Conservation (phyloP, 1,140 invertebrate genomes). For the Theocolax elegans region DNA sequence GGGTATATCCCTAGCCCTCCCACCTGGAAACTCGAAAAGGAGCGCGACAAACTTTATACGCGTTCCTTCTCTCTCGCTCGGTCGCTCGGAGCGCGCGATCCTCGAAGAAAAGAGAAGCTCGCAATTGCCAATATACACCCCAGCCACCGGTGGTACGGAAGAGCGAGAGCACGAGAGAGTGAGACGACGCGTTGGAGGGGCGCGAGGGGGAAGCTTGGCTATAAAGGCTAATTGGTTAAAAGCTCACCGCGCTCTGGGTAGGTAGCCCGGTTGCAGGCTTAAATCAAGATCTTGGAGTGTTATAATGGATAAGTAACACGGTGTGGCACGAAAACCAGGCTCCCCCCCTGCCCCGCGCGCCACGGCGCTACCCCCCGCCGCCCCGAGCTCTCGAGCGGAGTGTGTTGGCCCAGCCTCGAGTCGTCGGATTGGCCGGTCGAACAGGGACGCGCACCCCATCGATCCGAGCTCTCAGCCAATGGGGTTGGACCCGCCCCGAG, state of each 20-base stretch:
- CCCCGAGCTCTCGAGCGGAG: background rate
- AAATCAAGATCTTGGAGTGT: constrained; percentile 70
- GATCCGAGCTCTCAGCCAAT: constrained; percentile 48
- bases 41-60: constrained; percentile 23
- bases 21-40: constrained; percentile 15
- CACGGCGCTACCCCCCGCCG: constrained; percentile 22
- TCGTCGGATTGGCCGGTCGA: too few species aligned
- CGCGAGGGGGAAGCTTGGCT: constrained; percentile 42
- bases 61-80: background rate
- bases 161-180: too few species aligned
- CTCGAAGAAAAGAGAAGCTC: constrained; percentile 3
- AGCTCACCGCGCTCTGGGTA: constrained; percentile 64
- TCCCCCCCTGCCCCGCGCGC: constrained; percentile 31
- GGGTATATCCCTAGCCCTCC: background rate
- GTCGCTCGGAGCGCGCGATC: background rate
- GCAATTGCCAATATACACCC: constrained; percentile 17
- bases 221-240: constrained; percentile 70
- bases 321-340: constrained; percentile 54
- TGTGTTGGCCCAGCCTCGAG: background rate
- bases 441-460: constrained; percentile 29
- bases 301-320: constrained; percentile 70
- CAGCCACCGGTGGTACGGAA: background rate
- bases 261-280: constrained; percentile 60
- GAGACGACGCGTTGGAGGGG: background rate
- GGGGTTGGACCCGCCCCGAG: constrained; percentile 51